Evolutionary conservation across 2,113 vertebrate species (phyloP).

Genomic region (Phyllopteryx taeniolatus): DNA sequence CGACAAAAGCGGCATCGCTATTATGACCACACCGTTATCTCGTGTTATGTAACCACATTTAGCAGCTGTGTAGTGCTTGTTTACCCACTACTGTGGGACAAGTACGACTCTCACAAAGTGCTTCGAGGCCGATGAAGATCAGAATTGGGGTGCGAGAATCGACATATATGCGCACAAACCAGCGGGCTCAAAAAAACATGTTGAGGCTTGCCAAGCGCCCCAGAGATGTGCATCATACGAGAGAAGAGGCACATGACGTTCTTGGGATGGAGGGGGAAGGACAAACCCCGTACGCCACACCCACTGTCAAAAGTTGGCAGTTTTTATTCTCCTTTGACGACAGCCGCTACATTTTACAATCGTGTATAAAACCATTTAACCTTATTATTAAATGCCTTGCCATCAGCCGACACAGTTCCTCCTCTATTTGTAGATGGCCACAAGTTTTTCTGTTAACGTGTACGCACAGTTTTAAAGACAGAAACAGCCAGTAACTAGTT

Average conservation of each 20-base stretch:
- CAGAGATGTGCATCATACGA: constrained; percentile 39
- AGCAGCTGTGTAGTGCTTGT: constrained; percentile 22
- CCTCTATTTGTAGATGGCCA: constrained; percentile 2
- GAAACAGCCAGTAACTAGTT: constrained; percentile 29
- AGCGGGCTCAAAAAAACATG: constrained; percentile 5
- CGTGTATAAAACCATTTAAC: not conserved
- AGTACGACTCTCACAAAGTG: constrained; percentile 3
- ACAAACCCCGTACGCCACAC: not conserved
- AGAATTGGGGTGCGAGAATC: not conserved
- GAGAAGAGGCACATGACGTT: constrained; percentile 44
- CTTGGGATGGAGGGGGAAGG: constrained; percentile 15
- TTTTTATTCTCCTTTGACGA: not conserved
- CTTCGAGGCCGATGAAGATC: constrained; percentile 12
- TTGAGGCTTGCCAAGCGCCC: constrained; percentile 16
- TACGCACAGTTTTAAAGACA: constrained; percentile 10
- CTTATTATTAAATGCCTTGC: not conserved
- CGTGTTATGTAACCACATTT: constrained; percentile 41
- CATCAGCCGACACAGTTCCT: not conserved
- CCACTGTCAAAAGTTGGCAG: not conserved
- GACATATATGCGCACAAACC: not conserved
- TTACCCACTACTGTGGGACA: constrained; percentile 18
- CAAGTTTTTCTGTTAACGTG: constrained; percentile 16
- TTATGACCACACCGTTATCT: constrained; percentile 41
- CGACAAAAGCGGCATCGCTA: constrained; percentile 32
- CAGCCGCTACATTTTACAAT: not conserved